Evolutionary conservation across 2,797 vertebrate genomes (phyloP).

Genomic region (Ciconia nigra): DNA sequence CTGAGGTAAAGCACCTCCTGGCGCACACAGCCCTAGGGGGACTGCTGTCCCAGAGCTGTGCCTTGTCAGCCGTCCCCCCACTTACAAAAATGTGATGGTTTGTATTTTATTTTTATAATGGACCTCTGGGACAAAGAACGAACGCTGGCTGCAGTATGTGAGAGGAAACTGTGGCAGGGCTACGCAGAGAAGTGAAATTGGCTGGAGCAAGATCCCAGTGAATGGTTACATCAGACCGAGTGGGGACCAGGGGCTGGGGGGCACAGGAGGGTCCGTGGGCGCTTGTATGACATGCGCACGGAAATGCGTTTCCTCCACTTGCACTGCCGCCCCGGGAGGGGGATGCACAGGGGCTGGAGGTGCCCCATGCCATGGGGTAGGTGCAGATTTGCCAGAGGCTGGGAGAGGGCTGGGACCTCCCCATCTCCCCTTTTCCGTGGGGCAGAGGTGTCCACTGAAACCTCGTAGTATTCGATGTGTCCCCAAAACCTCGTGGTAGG

Average conservation of each 20-base stretch:
- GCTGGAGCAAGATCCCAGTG: not conserved
- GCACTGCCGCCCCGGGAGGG: not conserved
- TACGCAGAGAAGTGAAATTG: not conserved
- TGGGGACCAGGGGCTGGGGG: not conserved
- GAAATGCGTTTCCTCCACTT: not conserved
- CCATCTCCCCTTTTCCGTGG: not conserved
- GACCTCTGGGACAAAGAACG: not conserved
- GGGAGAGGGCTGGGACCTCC: not conserved
- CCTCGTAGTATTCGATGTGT: not conserved
- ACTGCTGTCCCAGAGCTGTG: not conserved
- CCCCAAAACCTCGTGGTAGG: not conserved
- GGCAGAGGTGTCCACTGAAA: not conserved
- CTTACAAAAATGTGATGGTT: not conserved
- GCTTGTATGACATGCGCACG: not conserved
- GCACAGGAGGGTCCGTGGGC: not conserved
- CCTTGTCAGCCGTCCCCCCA: fast-evolving
- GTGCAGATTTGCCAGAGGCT: not conserved
- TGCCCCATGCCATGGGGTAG: not conserved
- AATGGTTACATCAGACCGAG: not conserved
- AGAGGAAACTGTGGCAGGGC: not conserved
- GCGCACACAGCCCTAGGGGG: not conserved
- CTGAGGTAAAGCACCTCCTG: not conserved
- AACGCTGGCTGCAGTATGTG: fast-evolving
- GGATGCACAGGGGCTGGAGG: too few relatives aligned
- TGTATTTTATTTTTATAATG: not conserved